Percentiles rank a stretch among this genome's conserved stretches.
Evolutionary conservation across 2,113 vertebrate species (phyloP).

Genomic region (Pavo muticus): DNA sequence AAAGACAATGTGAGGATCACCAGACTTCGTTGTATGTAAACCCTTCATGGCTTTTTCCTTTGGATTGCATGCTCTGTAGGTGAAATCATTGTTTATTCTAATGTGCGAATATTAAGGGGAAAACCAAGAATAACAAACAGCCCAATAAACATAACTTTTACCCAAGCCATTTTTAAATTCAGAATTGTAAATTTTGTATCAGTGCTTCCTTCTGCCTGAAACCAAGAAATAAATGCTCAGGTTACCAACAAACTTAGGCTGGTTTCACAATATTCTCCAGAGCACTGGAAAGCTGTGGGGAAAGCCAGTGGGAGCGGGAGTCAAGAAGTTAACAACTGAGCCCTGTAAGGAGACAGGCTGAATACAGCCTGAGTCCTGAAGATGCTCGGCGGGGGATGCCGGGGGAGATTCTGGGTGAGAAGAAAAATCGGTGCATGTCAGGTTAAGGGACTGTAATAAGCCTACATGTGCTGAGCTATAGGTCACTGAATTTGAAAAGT

Average conservation of each 20-base stretch:
- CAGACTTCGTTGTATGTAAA: neutral
- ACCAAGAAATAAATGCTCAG: neutral
- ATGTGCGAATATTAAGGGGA: neutral
- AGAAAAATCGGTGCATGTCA: neutral
- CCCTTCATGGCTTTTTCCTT: neutral
- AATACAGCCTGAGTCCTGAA: neutral
- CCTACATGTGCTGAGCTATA: neutral
- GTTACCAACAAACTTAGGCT: neutral
- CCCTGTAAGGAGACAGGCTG: neutral
- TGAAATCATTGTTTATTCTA: neutral
- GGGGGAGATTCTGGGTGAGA: neutral
- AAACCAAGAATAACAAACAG: neutral
- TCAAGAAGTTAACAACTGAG: neutral
- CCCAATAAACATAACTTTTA: neutral
- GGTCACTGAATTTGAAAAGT: neutral
- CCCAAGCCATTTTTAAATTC: neutral
- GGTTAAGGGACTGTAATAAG: neutral
- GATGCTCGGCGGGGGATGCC: neutral
- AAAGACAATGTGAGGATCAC: neutral
- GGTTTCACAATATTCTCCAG: accelerated
- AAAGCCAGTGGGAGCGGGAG: neutral
- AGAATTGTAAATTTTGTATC: neutral
- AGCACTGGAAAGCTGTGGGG: neutral
- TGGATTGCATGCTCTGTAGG: neutral
- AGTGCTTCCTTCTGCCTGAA: neutral